phyloP scores from a whole-genome alignment of 2,797 vertebrate genomes.

The Spinibarbus caldwelli region DNA sequence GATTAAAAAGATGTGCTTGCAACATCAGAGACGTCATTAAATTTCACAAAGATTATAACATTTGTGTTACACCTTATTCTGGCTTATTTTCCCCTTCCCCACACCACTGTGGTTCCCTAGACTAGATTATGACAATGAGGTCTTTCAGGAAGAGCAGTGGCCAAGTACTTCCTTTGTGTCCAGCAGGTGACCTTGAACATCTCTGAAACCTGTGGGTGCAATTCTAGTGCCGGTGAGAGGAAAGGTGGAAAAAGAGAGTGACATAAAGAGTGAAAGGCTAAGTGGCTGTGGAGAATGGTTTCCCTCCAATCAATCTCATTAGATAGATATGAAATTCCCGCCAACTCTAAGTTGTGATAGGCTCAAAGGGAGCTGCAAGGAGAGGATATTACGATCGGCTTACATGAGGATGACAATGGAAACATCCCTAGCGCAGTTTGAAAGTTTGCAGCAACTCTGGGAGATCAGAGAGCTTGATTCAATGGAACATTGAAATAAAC shows the following conservation, averaged over 20 bases:
- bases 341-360: conserved; percentile 14
- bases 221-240: neutral
- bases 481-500: conserved; percentile 38
- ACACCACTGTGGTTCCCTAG: neutral
- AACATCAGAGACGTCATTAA: neutral
- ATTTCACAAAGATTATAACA: neutral
- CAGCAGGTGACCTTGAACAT: conserved; percentile 12
- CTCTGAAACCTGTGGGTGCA: conserved; percentile 23
- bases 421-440: conserved; percentile 33
- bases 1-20: conserved; percentile 17
- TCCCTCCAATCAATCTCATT: conserved; percentile 1
- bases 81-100: neutral
- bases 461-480: conserved; percentile 4
- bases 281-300: conserved; percentile 1
- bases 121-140: neutral
- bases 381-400: conserved; percentile 41
- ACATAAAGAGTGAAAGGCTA: neutral
- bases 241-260: neutral
- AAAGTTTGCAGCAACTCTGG: conserved; percentile 5
- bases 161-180: neutral
- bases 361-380: conserved; percentile 18
- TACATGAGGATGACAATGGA: conserved; percentile 33
- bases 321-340: neutral
- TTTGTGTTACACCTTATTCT: neutral
- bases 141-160: neutral